phyloP scores from a whole-genome alignment of 2,888 invertebrate species.

The Podotricha telesiphe region DNA sequence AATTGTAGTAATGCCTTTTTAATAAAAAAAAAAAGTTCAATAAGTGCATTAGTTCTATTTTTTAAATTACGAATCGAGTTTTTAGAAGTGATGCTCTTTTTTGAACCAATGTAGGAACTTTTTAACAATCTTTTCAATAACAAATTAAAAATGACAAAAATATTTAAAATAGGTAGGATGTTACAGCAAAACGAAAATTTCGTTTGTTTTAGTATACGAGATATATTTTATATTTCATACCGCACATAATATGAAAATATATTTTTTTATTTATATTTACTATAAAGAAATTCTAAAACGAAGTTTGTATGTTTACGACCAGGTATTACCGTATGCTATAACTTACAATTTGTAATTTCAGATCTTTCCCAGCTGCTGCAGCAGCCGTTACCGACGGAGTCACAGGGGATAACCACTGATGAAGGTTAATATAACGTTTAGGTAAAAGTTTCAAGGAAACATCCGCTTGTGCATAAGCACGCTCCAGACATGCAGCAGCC shows the following conservation, averaged over 20 bases:
- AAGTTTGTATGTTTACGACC: neutral
- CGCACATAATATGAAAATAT: no score
- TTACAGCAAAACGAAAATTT: no score
- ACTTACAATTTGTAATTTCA: conserved; percentile 90
- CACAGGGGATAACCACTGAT: conserved; percentile 94
- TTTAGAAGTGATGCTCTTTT: no score
- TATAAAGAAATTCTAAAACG: no score
- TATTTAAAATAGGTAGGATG: no score
- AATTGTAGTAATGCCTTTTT: neutral
- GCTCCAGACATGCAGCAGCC: conserved; percentile 88
- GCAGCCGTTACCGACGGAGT: conserved; percentile 81
- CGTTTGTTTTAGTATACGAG: no score
- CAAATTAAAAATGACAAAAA: no score
- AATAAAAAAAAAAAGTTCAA: neutral
- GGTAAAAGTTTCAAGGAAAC: conserved; percentile 95
- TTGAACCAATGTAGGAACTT: no score
- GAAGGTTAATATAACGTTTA: conserved; percentile 94
- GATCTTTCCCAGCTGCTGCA: conserved; percentile 87
- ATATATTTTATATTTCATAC: no score
- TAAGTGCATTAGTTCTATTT: neutral
- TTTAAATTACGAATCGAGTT: no score
- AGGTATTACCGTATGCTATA: neutral
- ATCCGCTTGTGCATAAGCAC: conserved; percentile 91
- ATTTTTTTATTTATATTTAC: no score
- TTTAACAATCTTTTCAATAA: no score